phyloP scores from a whole-genome alignment of 2,113 vertebrate species.

The Colossoma macropomum region DNA sequence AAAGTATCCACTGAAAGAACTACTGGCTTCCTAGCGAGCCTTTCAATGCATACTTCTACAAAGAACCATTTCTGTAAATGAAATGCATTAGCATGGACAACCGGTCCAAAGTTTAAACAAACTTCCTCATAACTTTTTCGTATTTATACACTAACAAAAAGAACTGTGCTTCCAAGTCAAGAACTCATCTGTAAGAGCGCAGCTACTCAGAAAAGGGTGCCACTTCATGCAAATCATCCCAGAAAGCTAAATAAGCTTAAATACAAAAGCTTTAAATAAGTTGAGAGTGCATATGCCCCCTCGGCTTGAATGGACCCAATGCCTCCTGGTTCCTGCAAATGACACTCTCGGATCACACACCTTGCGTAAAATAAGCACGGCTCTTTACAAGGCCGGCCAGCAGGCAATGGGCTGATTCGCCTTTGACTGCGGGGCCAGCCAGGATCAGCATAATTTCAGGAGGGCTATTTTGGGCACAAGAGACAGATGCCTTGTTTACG shows the following conservation, averaged over 20 bases:
- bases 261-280: neutral
- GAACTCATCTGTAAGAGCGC: too few relatives aligned
- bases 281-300: neutral
- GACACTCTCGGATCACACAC: neutral
- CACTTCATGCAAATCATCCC: too few relatives aligned
- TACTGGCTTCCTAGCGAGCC: too few relatives aligned
- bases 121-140: too few relatives aligned
- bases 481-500: conserved; percentile 70
- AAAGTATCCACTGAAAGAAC: too few relatives aligned
- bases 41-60: too few relatives aligned
- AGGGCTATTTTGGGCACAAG: conserved; percentile 51
- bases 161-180: too few relatives aligned
- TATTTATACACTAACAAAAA: too few relatives aligned
- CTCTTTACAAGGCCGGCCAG: neutral
- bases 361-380: conserved; percentile 4
- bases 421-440: conserved; percentile 35
- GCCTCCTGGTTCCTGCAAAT: neutral
- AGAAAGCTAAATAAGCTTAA: neutral
- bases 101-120: too few relatives aligned
- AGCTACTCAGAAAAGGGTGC: too few relatives aligned
- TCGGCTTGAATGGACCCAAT: neutral
- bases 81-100: too few relatives aligned
- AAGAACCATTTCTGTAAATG: too few relatives aligned
- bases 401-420: neutral
- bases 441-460: conserved; percentile 38